phyloP scores from a whole-genome alignment of 2,888 invertebrate species.

The Megamerina dolium region DNA sequence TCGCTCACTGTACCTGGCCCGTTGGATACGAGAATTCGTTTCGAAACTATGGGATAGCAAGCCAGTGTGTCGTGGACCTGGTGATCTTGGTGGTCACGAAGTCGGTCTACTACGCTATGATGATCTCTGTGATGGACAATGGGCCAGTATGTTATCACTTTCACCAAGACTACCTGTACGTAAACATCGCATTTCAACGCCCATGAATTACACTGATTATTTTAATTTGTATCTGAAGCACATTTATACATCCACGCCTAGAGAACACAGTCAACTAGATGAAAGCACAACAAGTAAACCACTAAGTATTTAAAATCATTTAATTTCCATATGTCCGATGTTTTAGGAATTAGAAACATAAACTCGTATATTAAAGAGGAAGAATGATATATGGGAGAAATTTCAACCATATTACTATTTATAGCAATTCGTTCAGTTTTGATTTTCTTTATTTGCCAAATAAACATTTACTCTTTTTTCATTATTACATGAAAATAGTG shows the following conservation, averaged over 20 bases:
- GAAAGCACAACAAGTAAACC: no score
- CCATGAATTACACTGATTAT: slow-evolving; percentile 48
- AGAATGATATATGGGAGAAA: no score
- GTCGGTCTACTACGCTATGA: slow-evolving; percentile 55
- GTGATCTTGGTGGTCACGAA: slow-evolving; percentile 51
- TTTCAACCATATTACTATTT: no score
- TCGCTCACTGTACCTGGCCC: slow-evolving; percentile 58
- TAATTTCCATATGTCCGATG: no score
- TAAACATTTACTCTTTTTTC: no score
- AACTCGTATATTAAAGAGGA: no score
- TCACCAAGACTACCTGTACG: slow-evolving; percentile 46
- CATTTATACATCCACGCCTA: slow-evolving; percentile 38
- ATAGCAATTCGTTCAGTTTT: no score
- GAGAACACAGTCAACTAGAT: slow-evolving; percentile 15
- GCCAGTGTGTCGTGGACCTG: slow-evolving; percentile 53
- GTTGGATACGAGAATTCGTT: slow-evolving; percentile 52
- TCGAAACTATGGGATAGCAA: slow-evolving; percentile 53
- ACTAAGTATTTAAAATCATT: no score
- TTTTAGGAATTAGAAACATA: no score
- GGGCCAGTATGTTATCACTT: slow-evolving; percentile 61
- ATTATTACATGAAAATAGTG: no score
- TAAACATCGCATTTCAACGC: slow-evolving; percentile 44
- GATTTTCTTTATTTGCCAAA: no score
- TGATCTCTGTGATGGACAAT: slow-evolving; percentile 65
- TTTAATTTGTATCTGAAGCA: slow-evolving; percentile 47